Percentiles rank a stretch among this genome's conserved stretches.
Evolutionary conservation across 2,797 vertebrate genomes (phyloP).

Genomic region (Molossus molossus): DNA sequence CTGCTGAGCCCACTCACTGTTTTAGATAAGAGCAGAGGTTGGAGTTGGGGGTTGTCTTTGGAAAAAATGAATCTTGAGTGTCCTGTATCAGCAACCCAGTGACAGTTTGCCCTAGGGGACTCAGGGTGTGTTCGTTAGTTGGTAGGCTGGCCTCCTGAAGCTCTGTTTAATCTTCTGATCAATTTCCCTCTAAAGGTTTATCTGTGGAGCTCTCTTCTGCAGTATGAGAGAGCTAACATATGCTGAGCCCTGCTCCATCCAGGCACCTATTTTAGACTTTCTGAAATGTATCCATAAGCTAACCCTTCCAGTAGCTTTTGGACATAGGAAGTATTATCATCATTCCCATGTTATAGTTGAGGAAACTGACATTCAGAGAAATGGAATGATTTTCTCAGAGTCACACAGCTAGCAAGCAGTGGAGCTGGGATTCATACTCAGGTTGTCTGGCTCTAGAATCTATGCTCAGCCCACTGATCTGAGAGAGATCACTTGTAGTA

Average conservation of each 20-base stretch:
- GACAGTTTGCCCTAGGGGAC: background rate
- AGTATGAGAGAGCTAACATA: background rate
- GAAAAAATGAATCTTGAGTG: constrained; percentile 32
- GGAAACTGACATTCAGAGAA: constrained; percentile 44
- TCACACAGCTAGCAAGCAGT: constrained; percentile 16
- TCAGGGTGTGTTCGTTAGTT: background rate
- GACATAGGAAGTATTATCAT: background rate
- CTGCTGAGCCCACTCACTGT: background rate
- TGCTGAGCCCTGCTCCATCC: background rate
- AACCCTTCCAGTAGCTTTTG: background rate
- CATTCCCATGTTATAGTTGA: constrained; percentile 50
- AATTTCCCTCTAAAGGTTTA: background rate
- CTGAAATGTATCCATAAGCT: constrained; percentile 9
- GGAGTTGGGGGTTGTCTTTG: background rate
- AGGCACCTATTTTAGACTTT: background rate
- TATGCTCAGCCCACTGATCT: background rate
- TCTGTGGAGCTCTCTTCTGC: background rate
- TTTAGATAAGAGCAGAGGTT: constrained; percentile 3
- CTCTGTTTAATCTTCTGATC: constrained; percentile 59
- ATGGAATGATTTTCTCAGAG: constrained; percentile 27
- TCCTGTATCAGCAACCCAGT: background rate
- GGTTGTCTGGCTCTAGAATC: constrained; percentile 42
- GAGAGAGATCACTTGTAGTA: background rate
- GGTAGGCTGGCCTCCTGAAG: constrained; percentile 21
- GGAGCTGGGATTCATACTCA: constrained; percentile 1